Base-by-base conservation (phyloP, 2,113 vertebrate genomes). In the Ellobius talpinus region DNA sequence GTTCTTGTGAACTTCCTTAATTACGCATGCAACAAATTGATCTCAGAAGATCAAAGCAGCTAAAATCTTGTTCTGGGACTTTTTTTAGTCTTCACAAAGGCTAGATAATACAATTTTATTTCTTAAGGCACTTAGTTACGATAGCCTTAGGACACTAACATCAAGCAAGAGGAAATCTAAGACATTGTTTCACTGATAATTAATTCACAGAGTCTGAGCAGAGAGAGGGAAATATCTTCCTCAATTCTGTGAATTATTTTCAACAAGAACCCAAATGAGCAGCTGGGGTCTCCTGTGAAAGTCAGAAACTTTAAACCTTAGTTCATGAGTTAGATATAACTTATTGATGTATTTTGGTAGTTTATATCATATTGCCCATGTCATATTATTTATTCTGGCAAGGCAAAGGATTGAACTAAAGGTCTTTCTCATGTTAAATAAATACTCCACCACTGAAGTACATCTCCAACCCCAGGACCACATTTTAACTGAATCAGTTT, bases 401-500 rank as follows among this genome's bases (percentile, higher is more conserved):
- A 33, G 23, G 84, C 42, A 50, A 47, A 68, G 31, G 42, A 87
- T 36, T 68, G 17, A 87, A 68, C 19, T 36, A 10, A 68, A 42
- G 19, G 4, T 5, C 17, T 86, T 86, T 86, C 63, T 47, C 11
- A 47, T 36, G 39, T 31, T 45, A 33, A 14, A 45, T 26, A 66
- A 66, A 65, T 16, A 50, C 82, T 47, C 14, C 19, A 68, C 42
- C 11, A 47, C 42, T 68, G 31, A 68, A 50, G 31, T 36, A 23
- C 6, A 12, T 36, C 84, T 45, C 31, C 63, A 68, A 31, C 10
- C 45, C 63, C 70, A 82, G 16, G 23, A 12, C 26, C 42, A 52
- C 7, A 36, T 91, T 96, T 94, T 88, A 90, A 90, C 3, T 74
- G 26, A 89, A 93, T 74, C 91, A 11, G 10, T 90, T 89, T 91